These are phyloP conservation scores for Neoseiulus cucumeris DNA, from an alignment of 1,140 invertebrate genomes.

Conservation along the genomic window DNA sequence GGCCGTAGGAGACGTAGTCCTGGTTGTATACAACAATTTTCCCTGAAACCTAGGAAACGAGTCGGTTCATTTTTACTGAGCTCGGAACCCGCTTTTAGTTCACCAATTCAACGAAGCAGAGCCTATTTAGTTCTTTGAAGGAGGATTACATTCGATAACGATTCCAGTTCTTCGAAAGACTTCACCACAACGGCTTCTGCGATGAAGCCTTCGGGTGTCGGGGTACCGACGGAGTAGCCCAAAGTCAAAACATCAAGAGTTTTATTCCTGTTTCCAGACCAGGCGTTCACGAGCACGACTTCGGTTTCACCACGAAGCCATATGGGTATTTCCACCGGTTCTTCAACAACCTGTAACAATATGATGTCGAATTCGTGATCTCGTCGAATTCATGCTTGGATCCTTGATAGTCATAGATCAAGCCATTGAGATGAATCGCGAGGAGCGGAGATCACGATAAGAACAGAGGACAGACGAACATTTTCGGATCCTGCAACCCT, in stretches of 20 bases:
- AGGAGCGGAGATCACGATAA: too few relatives aligned
- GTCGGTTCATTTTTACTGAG: too few relatives aligned
- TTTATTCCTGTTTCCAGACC: slow-evolving; percentile 26
- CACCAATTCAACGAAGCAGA: too few relatives aligned
- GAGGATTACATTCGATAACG: not conserved
- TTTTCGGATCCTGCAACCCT: slow-evolving; percentile 31
- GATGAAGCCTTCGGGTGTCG: slow-evolving; percentile 39
- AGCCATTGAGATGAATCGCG: too few relatives aligned
- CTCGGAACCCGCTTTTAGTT: too few relatives aligned
- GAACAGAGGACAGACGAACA: too few relatives aligned
- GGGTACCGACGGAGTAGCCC: slow-evolving; percentile 42
- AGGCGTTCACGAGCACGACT: slow-evolving; percentile 37
- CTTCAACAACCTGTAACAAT: slow-evolving; percentile 36
- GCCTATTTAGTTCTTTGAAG: too few relatives aligned
- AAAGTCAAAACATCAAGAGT: slow-evolving; percentile 40
- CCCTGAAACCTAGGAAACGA: slow-evolving; percentile 30
- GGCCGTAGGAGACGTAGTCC: slow-evolving; percentile 39
- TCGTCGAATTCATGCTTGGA: too few relatives aligned
- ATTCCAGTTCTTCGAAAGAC: slow-evolving; percentile 41
- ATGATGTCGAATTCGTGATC: too few relatives aligned
- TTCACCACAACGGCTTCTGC: slow-evolving; percentile 46
- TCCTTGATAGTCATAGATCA: too few relatives aligned
- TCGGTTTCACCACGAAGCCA: slow-evolving; percentile 43
- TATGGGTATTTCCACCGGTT: slow-evolving; percentile 33
- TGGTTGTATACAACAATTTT: slow-evolving; percentile 58